Base-by-base conservation (phyloP, 2,888 invertebrate genomes). In the Zygogramma bicolorata region DNA sequence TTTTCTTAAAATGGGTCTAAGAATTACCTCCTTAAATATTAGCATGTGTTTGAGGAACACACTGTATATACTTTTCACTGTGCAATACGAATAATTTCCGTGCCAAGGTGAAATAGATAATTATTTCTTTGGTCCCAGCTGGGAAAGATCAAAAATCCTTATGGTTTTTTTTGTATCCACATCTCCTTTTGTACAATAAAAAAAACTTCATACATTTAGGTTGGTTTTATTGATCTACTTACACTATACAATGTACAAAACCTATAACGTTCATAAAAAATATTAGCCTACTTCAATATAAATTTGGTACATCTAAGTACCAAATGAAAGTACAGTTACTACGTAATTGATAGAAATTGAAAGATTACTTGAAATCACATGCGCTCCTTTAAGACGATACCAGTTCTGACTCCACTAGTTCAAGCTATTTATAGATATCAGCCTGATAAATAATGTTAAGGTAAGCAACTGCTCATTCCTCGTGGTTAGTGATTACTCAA, bases 221-320 rank as follows among this genome's bases (percentile, higher is more conserved):
- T 31, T 61, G 62, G 29, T 67, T 71, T 73, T 73, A 70, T 70
- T 73, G 18, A 40, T 31, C 74, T 74, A 74, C 81, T 81, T 85
- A 84, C 82, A 84, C 82, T 86, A 84, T 85, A 86, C 86, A 87
- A 87, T 87, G 86, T 87, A 87, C 86, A 87, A 86, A 86, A 87
- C 83, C 84, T 86, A 83, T 81, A 81, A 80, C 81, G 82, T 81
- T 84, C 84, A 86, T 85, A 85, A 85, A 85, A 86, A 85, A 84
- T 85, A 85, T 85, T 85, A 86, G 81, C 81, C 84, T 86, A 84
- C 77, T 79, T 77, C 73, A 79, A 80, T 78, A 68, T 49, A 70
- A 72, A 71, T 74, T 74, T 73, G 68, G 73, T 77, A 77, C 75
- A 77, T 73, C 71, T 65, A 73, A 42, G 68, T 79, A 78, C 73